Conservation (phyloP, 2,888 invertebrate species). For the Cephus pulcher region DNA sequence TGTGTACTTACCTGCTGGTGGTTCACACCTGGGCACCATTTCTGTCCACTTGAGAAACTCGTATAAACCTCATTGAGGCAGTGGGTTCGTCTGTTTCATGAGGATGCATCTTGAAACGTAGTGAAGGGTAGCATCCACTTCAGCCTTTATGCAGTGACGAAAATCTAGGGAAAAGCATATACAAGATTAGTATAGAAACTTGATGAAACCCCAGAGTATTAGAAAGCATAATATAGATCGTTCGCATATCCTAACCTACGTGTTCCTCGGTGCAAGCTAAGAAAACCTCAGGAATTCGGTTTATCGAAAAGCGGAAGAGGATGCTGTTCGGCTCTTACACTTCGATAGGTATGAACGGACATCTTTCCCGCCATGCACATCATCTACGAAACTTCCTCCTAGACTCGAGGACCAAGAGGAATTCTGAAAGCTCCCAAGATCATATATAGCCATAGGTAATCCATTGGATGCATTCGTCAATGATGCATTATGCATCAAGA, state of each 20-base stretch:
- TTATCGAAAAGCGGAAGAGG: background rate
- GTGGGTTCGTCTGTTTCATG: background rate
- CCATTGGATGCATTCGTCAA: background rate
- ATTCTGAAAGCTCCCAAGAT: background rate
- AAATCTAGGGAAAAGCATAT: background rate
- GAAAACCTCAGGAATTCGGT: background rate
- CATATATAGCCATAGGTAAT: background rate
- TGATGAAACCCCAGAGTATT: background rate
- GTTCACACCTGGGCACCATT: background rate
- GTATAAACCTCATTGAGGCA: background rate
- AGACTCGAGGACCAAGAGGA: background rate
- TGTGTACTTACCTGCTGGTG: background rate
- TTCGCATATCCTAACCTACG: background rate
- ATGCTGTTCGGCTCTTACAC: background rate
- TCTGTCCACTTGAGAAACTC: background rate
- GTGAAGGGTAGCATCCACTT: background rate
- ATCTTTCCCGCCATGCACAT: background rate
- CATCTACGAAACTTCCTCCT: background rate
- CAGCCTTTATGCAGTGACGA: background rate
- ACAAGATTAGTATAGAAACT: background rate
- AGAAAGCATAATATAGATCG: background rate
- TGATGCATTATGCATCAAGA: slow-evolving; percentile 2
- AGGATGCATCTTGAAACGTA: background rate
- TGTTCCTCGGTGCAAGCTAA: background rate
- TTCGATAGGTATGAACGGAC: background rate